Conservation (phyloP, 2,888 invertebrate species). For the Uloborus plumipes region DNA sequence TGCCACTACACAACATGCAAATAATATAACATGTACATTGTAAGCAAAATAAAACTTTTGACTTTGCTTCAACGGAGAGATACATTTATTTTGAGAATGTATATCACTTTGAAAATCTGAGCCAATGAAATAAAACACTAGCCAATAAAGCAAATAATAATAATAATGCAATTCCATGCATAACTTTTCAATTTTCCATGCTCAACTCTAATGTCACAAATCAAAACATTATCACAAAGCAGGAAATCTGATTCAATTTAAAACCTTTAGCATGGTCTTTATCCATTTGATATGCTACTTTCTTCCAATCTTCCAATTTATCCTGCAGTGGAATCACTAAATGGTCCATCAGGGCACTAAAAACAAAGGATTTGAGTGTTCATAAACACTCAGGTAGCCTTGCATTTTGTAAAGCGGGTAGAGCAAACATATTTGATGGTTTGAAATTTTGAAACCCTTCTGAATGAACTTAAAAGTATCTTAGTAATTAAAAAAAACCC, state of each 20-base stretch:
- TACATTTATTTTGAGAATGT: too few species aligned
- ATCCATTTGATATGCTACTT: constrained; percentile 84
- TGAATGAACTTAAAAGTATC: too few species aligned
- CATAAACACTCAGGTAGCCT: too few species aligned
- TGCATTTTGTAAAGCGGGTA: not conserved
- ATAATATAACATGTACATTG: too few species aligned
- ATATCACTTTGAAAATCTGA: too few species aligned
- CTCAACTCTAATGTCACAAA: too few species aligned
- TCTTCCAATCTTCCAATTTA: constrained; percentile 91
- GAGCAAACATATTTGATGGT: not conserved
- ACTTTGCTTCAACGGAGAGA: too few species aligned
- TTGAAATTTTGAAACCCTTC: too few species aligned
- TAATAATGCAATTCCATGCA: not conserved
- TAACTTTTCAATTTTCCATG: not conserved
- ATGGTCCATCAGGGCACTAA: constrained; percentile 84
- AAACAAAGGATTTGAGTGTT: constrained; percentile 23
- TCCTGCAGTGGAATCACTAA: constrained; percentile 87
- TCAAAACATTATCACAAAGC: not conserved
- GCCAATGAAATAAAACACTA: not conserved
- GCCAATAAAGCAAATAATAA: not conserved
- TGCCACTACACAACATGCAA: too few species aligned
- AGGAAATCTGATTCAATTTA: not conserved
- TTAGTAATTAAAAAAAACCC: not conserved
- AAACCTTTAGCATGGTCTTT: constrained; percentile 89
- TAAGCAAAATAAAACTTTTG: too few species aligned